phyloP scores from a whole-genome alignment of 1,140 invertebrate species.

The Condylostylus longicornis region DNA sequence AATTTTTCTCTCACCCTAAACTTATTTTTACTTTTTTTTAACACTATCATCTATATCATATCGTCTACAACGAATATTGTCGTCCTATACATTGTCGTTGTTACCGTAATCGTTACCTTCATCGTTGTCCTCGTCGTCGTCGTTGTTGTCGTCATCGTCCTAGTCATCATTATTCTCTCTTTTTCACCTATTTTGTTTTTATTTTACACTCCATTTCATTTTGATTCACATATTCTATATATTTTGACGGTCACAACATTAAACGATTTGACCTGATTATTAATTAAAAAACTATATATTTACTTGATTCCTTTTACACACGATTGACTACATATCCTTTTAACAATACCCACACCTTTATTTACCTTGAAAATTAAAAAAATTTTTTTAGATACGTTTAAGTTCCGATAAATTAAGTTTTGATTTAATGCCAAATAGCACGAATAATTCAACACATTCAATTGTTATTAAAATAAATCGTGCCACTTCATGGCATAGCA shows the following conservation, averaged over 20 bases:
- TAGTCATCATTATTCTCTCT: neutral
- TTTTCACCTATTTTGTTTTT: too few relatives aligned
- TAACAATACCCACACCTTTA: neutral
- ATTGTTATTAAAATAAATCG: conserved; percentile 63
- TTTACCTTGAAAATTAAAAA: neutral
- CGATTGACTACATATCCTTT: neutral
- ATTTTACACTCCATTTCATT: too few relatives aligned
- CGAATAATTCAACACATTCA: conserved; percentile 55
- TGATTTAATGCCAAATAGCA: conserved; percentile 52
- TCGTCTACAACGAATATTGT: too few relatives aligned
- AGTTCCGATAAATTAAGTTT: conserved; percentile 71
- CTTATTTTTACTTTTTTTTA: too few relatives aligned
- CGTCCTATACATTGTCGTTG: neutral
- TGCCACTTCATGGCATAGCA: conserved; percentile 58
- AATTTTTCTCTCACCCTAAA: too few relatives aligned
- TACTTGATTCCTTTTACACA: neutral
- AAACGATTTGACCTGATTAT: too few relatives aligned
- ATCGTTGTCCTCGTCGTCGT: neutral
- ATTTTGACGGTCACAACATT: too few relatives aligned
- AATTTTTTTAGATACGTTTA: conserved; percentile 43
- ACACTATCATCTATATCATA: too few relatives aligned
- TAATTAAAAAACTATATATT: neutral
- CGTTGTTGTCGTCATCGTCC: neutral
- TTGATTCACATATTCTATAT: too few relatives aligned
- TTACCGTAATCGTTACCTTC: neutral